Evolutionary conservation across 1,140 invertebrate genomes (phyloP), one percentile per base, ranked within the genome.

Genomic region (Sitobion miscanthi): DNA sequence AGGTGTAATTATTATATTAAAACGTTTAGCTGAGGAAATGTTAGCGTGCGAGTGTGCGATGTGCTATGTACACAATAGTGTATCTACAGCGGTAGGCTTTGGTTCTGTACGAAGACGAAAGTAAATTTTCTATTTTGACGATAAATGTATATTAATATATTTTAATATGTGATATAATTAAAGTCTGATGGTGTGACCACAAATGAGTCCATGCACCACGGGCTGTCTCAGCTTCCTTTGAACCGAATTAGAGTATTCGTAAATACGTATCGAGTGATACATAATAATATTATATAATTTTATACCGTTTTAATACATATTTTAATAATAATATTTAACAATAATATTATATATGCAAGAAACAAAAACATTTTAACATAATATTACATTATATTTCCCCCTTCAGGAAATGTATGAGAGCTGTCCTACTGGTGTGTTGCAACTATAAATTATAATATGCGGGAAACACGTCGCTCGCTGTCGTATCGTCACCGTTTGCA

Each of bases 1-100:
- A 52, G n/a, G 52, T 90, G 54, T 90, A 25, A 90, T 57, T 90
- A 88, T 77, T 77, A 17, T 77, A 77, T 77, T 77, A 47, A 87
- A 88, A 52, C 87, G 87, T 88, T 88, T 52, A 88, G 21, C n/a
- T 1, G 6, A 54, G 47, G 47, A 88, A 88, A 54, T 45, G 42
- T 86, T 35, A 88, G 14, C n/a, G 17, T n/a, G 47, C 35, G 21
- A 17, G 42, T 47, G 42, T 86, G 17, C 30, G 38, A 85, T 11
- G 83, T 85, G 21, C 23, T 25, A 25, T 86, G 42, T 86, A 14
- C 23, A 30, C n/a, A 86, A 47, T 17, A 86, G 14, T 86, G 25
- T 4, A 47, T 9, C 1, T 45, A 23, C 17, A 45, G 30, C 30
- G 30, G 14, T 77, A 54, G 20, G 52, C 35, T 21, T 54, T 21